phyloP scores from a whole-genome alignment of 1,140 invertebrate species.

The Diuraphis noxia region DNA sequence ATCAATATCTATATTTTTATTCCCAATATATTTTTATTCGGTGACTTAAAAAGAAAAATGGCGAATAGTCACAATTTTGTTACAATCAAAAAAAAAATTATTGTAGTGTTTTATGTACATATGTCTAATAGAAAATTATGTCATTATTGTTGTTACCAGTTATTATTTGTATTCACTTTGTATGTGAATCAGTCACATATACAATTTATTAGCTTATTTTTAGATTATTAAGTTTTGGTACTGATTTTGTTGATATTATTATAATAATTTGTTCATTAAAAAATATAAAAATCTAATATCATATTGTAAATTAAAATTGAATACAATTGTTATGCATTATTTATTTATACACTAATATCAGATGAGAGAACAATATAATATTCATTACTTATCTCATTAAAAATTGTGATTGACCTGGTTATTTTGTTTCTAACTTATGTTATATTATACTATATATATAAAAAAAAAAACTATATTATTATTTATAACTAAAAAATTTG shows the following conservation, averaged over 20 bases:
- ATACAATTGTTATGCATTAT: slow-evolving; percentile 24
- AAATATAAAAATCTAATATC: slow-evolving; percentile 32
- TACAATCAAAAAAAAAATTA: slow-evolving; percentile 51
- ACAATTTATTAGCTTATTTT: slow-evolving; percentile 38
- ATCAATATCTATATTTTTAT: slow-evolving; percentile 42
- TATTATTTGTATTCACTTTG: slow-evolving; percentile 32
- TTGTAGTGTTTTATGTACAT: slow-evolving; percentile 42
- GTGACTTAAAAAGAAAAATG: slow-evolving; percentile 31
- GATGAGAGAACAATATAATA: slow-evolving; percentile 47
- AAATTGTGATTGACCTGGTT: slow-evolving; percentile 29
- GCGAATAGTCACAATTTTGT: slow-evolving; percentile 34
- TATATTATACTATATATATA: slow-evolving; percentile 6
- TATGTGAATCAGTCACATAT: slow-evolving; percentile 28
- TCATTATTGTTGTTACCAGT: slow-evolving; percentile 51
- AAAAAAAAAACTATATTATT: slow-evolving; percentile 32
- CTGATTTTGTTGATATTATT: slow-evolving; percentile 53
- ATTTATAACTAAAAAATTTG: slow-evolving; percentile 18
- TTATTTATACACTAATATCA: slow-evolving; percentile 43
- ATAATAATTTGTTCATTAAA: slow-evolving; percentile 29
- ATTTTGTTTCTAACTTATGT: slow-evolving; percentile 31
- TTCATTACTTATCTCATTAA: slow-evolving; percentile 44
- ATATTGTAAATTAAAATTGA: slow-evolving; percentile 21
- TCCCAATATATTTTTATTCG: slow-evolving; percentile 41
- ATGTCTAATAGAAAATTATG: slow-evolving; percentile 36
- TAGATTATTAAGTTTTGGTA: slow-evolving; percentile 53